Base-by-base conservation (phyloP, 2,888 invertebrate genomes). In the Petrolisthes cinctipes region DNA sequence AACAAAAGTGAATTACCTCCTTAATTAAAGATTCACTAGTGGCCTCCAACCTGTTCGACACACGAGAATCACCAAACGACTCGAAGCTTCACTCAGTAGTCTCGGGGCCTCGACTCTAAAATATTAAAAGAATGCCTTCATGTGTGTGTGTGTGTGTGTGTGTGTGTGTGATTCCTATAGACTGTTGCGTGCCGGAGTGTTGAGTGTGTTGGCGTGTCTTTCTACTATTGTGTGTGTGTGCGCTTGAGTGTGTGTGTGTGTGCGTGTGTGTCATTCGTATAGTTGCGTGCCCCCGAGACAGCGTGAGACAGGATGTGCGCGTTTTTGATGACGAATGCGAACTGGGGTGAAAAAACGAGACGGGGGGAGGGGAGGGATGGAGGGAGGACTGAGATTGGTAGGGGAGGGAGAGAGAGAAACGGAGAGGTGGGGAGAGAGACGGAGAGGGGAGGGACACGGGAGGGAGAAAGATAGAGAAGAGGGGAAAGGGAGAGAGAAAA, bases 281-380 rank as follows among this genome's bases (percentile, higher is more conserved):
- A 71, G 71, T 71, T n/a, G 71, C 71, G 71, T 71, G 71, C 71
- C 71, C n/a, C 4, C 71, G 14, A 71, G 71, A 71, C 71, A 71
- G 71, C 71, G 71, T 71, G 71, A 71, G 71, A 71, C 71, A 71
- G 71, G 71, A 71, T 71, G 71, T 71, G 71, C 71, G n/a, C 17
- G 71, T 71, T 71, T 71, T 71, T 71, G 71, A 71, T 71, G 71
- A 71, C 71, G 71, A 71, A 71, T 71, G 71, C 71, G 71, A 71
- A 71, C n/a, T n/a, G 14, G 17, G 71, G 71, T n/a, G 6, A 71
- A 71, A 71, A 71, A n/a, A 71, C 14, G 20, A n/a, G 71, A 71
- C 17, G 20, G 71, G 20, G 71, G 20, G 71, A 4, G 71, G 20
- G n/a, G n/a, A n/a, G n/a, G 61, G 61, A 61, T 61, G 61, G 71